Percentiles rank a stretch among this genome's conserved stretches.
Conservation (phyloP, 2,113 vertebrate genomes). For the Malurus melanocephalus region DNA sequence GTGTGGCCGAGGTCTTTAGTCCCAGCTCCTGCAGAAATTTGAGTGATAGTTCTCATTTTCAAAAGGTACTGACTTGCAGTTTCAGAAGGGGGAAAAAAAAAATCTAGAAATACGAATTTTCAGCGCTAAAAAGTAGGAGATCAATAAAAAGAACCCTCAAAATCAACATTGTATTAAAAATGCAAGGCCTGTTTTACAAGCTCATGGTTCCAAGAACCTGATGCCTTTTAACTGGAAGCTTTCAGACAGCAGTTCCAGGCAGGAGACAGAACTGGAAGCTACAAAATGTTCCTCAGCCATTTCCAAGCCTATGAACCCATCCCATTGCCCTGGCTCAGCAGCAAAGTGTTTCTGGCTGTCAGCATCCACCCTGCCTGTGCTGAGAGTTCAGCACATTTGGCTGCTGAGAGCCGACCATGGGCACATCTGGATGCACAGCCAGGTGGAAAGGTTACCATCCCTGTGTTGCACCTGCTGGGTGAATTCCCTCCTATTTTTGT, state of each 20-base stretch:
- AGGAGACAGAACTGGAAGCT: background rate
- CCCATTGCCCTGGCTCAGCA: background rate
- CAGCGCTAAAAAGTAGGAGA: background rate
- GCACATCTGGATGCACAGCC: background rate
- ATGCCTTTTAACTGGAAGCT: background rate
- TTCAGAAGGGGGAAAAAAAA: background rate
- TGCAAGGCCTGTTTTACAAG: background rate
- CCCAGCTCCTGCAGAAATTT: background rate
- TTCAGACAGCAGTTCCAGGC: background rate
- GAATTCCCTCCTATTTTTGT: background rate
- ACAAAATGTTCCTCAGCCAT: background rate
- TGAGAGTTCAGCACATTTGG: background rate
- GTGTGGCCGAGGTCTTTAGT: background rate
- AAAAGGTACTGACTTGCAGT: background rate
- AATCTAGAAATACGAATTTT: background rate
- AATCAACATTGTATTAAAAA: conserved; percentile 8
- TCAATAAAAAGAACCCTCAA: background rate
- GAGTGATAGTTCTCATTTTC: background rate
- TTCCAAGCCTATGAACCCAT: background rate
- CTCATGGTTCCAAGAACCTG: background rate
- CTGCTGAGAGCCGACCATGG: background rate
- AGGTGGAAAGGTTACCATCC: background rate
- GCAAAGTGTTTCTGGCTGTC: background rate
- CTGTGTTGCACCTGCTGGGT: background rate
- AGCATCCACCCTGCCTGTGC: background rate